Evolutionary conservation across 30 jellyfish, hydroid and myxozoan species (phyloP), one percentile per base, ranked within the genome.

Genomic region (Aurelia coerulea): DNA sequence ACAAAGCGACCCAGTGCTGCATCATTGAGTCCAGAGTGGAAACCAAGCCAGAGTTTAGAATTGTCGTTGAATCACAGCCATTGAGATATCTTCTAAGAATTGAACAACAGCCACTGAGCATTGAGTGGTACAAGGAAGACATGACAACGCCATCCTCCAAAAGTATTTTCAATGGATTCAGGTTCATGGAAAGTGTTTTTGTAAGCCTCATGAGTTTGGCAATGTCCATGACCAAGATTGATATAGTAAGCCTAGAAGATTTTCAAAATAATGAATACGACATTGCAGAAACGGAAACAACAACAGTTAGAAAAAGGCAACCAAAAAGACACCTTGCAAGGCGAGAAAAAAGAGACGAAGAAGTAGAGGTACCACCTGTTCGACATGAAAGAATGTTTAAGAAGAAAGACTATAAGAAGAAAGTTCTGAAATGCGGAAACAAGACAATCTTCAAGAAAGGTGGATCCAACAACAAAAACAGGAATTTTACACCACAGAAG

Each of bases 401-500:
- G 56, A 76, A 33, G 51, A 62, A 29, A 32, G 54, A 1, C 29
- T n/a, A 7, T 5, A 54, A 76, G 49, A 32, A 14, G 10, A 31
- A 76, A 49, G 12, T 74, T 9, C 4, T 4, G 18, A 31, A 50
- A 4, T 11, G 50, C 8, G 19, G 72, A 58, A 34, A 60, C 62
- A 18, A 62, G 73, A 46, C 56, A 0, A 0, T 7, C 14, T 46
- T 46, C 56, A 46, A 46, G 56, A 63, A 72, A 11, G 75, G 23
- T 15, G 65, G 19, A 42, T 15, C 69, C 42, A 84, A 74, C 12
- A 84, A 62, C 53, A 84, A 84, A 58, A 84, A 59, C 65, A 83
- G 92, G 60, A 83, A 83, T 70, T 84, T 84, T 78, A 84, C 76
- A n/a, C 76, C 88, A 23, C 87, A 84, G 53, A 84, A 74, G 49